Percentiles rank a stretch among this genome's conserved stretches.
Conservation (phyloP, 2,113 vertebrate genomes). For the Saimiri boliviensis region DNA sequence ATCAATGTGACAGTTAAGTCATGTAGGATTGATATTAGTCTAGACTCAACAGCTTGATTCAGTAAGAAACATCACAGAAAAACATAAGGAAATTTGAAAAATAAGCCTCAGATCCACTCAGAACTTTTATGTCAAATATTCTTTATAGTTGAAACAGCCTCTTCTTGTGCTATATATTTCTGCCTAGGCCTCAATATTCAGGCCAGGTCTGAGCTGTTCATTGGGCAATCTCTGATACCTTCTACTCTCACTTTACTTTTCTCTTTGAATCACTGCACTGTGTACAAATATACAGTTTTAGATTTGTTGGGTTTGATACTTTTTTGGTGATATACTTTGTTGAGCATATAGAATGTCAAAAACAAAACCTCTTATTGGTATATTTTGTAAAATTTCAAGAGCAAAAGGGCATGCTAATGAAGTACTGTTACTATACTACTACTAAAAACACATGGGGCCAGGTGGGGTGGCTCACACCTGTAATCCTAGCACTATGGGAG, state of each 20-base stretch:
- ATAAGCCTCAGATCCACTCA: background rate
- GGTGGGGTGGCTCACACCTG: no score
- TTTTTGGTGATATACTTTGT: background rate
- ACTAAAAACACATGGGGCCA: background rate
- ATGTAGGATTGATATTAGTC: background rate
- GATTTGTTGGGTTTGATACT: background rate
- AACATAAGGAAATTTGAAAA: background rate
- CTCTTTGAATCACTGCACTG: background rate
- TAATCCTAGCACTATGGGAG: no score
- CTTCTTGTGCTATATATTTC: background rate
- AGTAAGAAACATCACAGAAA: background rate
- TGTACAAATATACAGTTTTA: background rate
- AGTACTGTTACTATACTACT: background rate
- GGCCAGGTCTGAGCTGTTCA: background rate
- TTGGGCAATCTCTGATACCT: background rate
- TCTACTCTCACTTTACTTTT: background rate
- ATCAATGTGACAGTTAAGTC: background rate
- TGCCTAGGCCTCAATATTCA: background rate
- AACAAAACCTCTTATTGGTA: background rate
- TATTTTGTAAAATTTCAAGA: background rate
- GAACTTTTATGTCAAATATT: background rate
- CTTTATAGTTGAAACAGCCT: background rate
- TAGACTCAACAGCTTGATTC: background rate
- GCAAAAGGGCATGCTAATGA: background rate
- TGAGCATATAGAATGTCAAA: background rate